Base-by-base conservation (phyloP, 2,113 vertebrate species). In the Rhabdomys dilectus region DNA sequence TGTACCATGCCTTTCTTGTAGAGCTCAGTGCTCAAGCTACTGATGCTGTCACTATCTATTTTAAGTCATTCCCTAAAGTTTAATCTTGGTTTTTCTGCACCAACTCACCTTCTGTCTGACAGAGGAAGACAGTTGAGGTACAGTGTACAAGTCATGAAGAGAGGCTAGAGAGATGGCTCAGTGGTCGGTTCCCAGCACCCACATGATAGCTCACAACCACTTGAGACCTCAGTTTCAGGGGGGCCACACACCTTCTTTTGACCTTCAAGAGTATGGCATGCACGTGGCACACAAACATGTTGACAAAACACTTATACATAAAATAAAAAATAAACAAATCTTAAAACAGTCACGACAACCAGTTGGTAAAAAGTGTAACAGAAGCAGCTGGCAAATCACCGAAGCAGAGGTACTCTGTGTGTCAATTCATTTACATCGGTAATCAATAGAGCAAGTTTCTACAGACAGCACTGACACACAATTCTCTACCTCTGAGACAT, bases 81-180 rank as follows among this genome's bases (percentile, higher is more conserved):
- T 45, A 86, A 86, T 91, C 91, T 93, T 66, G 91, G 31, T 80
- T 95, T 92, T 88, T 89, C 68, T 45, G 73, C 34, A 70, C 4
- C 24, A 22, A 53, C 86, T 56, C 13, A 73, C 68, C 68, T 70
- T 88, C 64, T 53, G 48, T 24, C 85, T 88, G 68, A 73, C 48
- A 73, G 68, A 73, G 19, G 10, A 70, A 5, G 6, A 56, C n/a
- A 39, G 22, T 29, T 39, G 22, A 56, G 16, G 48, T 51, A 36
- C 17, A 24, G 45, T 66, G 0, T 84, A 45, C 45, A 81, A 51
- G 84, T 31, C 31, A 22, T 34, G 34, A 93, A 66, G 66, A 39
- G 12, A 58, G n/a, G 56, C 36, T 39, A 56, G 19, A 81, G 78
- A n/a, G 78, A 81, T 39, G 36, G 21, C 16, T 56, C 45, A 48